A percentile compares a stretch with the other conserved stretches of the same genome.
These are phyloP conservation scores for Nycteola revayana DNA, from an alignment of 2,888 invertebrate genomes.

Conservation along the genomic window DNA sequence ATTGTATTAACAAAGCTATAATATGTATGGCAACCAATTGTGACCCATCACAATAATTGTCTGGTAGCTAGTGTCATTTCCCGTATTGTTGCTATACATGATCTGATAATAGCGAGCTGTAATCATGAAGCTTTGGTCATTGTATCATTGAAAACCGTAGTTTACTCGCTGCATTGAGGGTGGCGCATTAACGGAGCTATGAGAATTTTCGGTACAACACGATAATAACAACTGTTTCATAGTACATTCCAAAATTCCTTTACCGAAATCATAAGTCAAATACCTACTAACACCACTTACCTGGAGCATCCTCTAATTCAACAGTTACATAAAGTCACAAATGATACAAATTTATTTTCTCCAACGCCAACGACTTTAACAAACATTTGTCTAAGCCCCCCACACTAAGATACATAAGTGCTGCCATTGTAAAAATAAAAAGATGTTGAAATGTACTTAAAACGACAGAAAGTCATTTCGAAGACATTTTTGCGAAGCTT, in stretches of 20 bases:
- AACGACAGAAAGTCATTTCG: slow-evolving; percentile 65
- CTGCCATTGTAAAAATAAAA: slow-evolving; percentile 54
- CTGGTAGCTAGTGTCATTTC: too few relatives aligned
- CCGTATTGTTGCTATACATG: too few relatives aligned
- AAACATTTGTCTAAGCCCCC: slow-evolving; percentile 29
- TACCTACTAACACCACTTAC: slow-evolving; percentile 21
- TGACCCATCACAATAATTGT: too few relatives aligned
- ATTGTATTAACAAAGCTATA: too few relatives aligned
- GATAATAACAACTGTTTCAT: too few relatives aligned
- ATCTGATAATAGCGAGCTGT: too few relatives aligned
- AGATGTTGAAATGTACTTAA: slow-evolving; percentile 70
- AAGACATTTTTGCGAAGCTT: slow-evolving; percentile 72
- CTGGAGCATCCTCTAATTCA: slow-evolving; percentile 18
- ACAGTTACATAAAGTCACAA: slow-evolving; percentile 27
- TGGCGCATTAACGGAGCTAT: too few relatives aligned
- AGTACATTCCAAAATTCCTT: neutral
- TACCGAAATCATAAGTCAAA: neutral
- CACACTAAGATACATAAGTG: slow-evolving; percentile 46
- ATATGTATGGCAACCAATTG: too few relatives aligned
- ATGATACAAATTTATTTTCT: slow-evolving; percentile 18
- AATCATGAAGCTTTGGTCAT: too few relatives aligned
- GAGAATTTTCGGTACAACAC: too few relatives aligned
- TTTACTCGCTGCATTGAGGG: too few relatives aligned
- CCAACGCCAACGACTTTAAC: slow-evolving; percentile 18
- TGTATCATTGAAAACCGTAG: too few relatives aligned